Base-by-base conservation (phyloP, 37 sponge, comb jelly and placozoan genomes). In the Aplysina aerophoba region DNA sequence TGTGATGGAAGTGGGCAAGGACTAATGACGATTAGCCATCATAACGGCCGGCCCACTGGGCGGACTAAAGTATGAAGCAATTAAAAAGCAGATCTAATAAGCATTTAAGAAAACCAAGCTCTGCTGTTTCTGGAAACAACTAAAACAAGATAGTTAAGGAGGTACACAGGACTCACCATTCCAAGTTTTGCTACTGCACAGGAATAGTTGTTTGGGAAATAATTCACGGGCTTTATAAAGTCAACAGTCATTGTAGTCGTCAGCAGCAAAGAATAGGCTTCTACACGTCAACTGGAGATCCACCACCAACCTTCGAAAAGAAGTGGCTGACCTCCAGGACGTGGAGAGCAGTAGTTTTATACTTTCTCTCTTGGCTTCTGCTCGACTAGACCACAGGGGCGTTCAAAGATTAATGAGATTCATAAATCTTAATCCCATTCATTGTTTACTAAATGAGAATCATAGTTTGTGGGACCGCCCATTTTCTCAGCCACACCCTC, bases 181-280 rank as follows among this genome's bases (percentile, higher is more conserved):
- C 54, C 78, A 25, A 40, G 24, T 75, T 36, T 75, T 41, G 78
- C 78, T 21, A 75, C 78, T 75, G 78, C 78, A 75, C 78, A 75
- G 37, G 78, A 75, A 36, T 36, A 75, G 54, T 12, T 40, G 37
- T 40, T 20, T 50, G 78, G 11, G 21, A 75, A 75, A 15, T 53
- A 75, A 75, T 75, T 54, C 15, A 50, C 54, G 37, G 78, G 78
- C 54, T 75, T 75, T 15, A 36, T 21, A 3, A 75, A 36, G 1
- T 75, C 78, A 36, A 75, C 37, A 36, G 78, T 75, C 78, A 75
- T 75, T 24, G 54, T 75, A 75, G 50, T 44, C 50, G 50, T 3
- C 50, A 44, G 50, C 50, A 44, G 8, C 50, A 44, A 44, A 8
- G 50, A 44, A 44, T 44, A 44, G 8, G 50, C 50, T 44, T 44